Conservation (phyloP, 53 echinoderm and acorn worm genomes). For the Luidia sarsii region DNA sequence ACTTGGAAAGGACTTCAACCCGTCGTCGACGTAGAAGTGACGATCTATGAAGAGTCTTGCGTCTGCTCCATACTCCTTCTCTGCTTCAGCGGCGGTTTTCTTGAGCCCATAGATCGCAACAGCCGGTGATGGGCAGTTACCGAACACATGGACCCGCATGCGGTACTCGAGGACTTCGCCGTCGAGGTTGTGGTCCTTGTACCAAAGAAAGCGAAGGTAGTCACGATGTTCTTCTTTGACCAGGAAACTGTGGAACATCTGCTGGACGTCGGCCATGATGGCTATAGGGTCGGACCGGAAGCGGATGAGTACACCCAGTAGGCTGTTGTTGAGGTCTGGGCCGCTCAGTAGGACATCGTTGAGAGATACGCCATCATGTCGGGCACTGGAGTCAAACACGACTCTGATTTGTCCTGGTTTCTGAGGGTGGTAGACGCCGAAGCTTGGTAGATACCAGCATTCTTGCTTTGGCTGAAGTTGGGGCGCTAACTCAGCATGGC, state of each 20-base stretch:
- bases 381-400: constrained; percentile 40
- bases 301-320: constrained; percentile 44
- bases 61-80: constrained; percentile 12
- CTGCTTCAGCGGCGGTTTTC: constrained; percentile 41
- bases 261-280: constrained; percentile 26
- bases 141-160: constrained; percentile 59
- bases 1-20: too few species aligned
- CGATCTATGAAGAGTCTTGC: constrained; percentile 37
- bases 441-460: constrained; percentile 51
- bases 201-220: constrained; percentile 54
- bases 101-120: constrained; percentile 51
- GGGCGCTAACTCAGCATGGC: constrained; percentile 30
- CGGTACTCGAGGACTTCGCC: constrained; percentile 26
- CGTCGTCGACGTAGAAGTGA: constrained; percentile 77
- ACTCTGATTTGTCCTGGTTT: constrained; percentile 33
- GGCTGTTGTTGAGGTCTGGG: constrained; percentile 46
- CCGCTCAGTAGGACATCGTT: constrained; percentile 36
- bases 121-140: constrained; percentile 50
- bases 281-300: constrained; percentile 31
- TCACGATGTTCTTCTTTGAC: constrained; percentile 22
- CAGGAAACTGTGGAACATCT: constrained; percentile 34
- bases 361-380: constrained; percentile 9
- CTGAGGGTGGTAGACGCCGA: constrained; percentile 37
- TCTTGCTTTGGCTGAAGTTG: constrained; percentile 28
- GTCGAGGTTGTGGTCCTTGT: constrained; percentile 26